Percentiles rank a stretch among this genome's conserved stretches.
Conservation (phyloP, 2,888 invertebrate genomes). For the Lobophora halterata region DNA sequence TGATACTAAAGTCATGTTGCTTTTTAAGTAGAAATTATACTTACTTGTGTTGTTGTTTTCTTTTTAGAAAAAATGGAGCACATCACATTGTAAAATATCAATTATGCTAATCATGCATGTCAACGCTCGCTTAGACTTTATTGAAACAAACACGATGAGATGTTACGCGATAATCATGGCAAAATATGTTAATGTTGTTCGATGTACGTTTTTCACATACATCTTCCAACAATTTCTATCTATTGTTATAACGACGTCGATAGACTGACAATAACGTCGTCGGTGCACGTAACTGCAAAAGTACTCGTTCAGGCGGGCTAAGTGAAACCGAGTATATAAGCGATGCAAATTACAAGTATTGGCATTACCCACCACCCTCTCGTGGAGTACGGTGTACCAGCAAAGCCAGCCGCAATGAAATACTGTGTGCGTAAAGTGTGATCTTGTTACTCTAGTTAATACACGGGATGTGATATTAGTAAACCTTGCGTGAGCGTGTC, state of each 20-base stretch:
- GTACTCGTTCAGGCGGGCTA: conserved; percentile 55
- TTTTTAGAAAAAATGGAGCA: too few relatives aligned
- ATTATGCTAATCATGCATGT: conserved; percentile 13
- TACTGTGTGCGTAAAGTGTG: conserved; percentile 69
- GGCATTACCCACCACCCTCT: conserved; percentile 73
- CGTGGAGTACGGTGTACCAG: conserved; percentile 56
- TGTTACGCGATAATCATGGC: conserved; percentile 43
- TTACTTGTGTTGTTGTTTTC: too few relatives aligned
- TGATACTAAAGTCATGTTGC: too few relatives aligned
- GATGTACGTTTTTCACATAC: conserved; percentile 48
- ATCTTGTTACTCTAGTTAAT: conserved; percentile 34
- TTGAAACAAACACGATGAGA: conserved; percentile 14
- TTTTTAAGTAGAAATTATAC: too few relatives aligned
- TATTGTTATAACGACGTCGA: conserved; percentile 69
- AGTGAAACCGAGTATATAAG: conserved; percentile 78
- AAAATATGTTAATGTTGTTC: conserved; percentile 46
- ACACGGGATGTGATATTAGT: conserved; percentile 28
- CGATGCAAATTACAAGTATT: conserved; percentile 74
- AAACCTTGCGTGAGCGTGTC: conserved; percentile 29
- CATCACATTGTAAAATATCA: conserved; percentile 10
- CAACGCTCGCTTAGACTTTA: conserved; percentile 7
- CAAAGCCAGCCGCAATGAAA: conserved; percentile 59
- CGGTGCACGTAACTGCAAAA: conserved; percentile 63
- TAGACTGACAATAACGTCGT: conserved; percentile 70
- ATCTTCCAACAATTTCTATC: conserved; percentile 71